Conservation (phyloP, 1,140 invertebrate genomes). For the Meloidogyne hapla region DNA sequence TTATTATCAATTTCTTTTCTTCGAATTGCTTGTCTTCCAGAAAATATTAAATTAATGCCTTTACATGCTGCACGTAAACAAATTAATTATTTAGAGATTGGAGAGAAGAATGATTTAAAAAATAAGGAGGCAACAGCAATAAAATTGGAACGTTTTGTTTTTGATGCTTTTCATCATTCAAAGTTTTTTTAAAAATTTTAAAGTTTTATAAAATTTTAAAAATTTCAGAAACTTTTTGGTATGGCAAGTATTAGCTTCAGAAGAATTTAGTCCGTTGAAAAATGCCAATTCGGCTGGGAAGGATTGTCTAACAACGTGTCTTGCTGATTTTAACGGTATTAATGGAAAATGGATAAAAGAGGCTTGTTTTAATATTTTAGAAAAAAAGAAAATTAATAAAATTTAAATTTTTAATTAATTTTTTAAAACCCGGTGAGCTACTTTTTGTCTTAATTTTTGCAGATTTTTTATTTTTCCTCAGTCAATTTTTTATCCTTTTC, state of each 20-base stretch:
- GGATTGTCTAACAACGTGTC: constrained; percentile 82
- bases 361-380: background rate
- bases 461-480: too few species aligned
- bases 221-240: constrained; percentile 77
- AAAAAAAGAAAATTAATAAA: background rate
- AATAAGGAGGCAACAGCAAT: constrained; percentile 67
- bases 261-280: constrained; percentile 94
- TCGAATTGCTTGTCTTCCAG: constrained; percentile 67
- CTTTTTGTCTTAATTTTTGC: background rate
- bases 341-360: constrained; percentile 6
- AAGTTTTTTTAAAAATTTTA: constrained; percentile 3
- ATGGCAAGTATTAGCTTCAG: constrained; percentile 85
- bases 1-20: constrained; percentile 88
- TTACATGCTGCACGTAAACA: constrained; percentile 82
- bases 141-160: constrained; percentile 98
- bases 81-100: background rate
- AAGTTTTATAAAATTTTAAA: background rate
- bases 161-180: constrained; percentile 93
- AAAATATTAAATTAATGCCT: constrained; percentile 68
- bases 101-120: background rate
- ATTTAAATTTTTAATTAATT: background rate
- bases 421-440: background rate
- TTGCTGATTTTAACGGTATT: constrained; percentile 71
- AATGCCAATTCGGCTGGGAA: constrained; percentile 77
- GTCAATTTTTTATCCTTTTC: background rate